phyloP scores from a whole-genome alignment of 2,113 vertebrate species.

The Amblyornis subalaris region DNA sequence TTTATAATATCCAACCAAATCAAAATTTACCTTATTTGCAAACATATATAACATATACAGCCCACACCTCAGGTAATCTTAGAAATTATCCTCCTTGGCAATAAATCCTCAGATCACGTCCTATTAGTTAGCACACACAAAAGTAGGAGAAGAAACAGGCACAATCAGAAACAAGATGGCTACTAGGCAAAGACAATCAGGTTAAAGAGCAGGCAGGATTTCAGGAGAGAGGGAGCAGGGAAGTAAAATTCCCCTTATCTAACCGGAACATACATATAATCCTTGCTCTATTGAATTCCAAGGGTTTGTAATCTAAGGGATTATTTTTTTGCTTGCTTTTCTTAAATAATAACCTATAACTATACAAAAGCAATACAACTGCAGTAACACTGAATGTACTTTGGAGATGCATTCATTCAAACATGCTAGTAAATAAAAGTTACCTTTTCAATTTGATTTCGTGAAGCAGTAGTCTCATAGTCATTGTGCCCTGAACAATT shows the following conservation, averaged over 20 bases:
- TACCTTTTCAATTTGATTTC: conserved; percentile 58
- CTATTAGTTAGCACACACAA: background rate
- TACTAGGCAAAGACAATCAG: background rate
- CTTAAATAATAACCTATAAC: background rate
- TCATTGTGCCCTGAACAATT: conserved; percentile 34
- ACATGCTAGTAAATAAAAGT: background rate
- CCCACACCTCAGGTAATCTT: background rate
- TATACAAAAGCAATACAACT: background rate
- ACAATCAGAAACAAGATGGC: background rate
- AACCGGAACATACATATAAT: background rate
- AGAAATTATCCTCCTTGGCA: background rate
- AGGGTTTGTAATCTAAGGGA: background rate
- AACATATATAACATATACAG: background rate
- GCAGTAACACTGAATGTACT: background rate
- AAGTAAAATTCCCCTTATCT: background rate
- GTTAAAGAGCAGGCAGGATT: background rate
- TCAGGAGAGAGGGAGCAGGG: background rate
- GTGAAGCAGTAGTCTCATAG: conserved; percentile 2
- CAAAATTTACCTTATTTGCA: background rate
- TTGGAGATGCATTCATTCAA: background rate
- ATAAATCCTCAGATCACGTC: background rate
- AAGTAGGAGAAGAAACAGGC: background rate
- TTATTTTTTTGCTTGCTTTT: background rate
- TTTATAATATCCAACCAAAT: background rate
- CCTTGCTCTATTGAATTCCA: background rate